Base-by-base conservation (phyloP, 1,140 invertebrate species). In the Zaprionus gabonicus region DNA sequence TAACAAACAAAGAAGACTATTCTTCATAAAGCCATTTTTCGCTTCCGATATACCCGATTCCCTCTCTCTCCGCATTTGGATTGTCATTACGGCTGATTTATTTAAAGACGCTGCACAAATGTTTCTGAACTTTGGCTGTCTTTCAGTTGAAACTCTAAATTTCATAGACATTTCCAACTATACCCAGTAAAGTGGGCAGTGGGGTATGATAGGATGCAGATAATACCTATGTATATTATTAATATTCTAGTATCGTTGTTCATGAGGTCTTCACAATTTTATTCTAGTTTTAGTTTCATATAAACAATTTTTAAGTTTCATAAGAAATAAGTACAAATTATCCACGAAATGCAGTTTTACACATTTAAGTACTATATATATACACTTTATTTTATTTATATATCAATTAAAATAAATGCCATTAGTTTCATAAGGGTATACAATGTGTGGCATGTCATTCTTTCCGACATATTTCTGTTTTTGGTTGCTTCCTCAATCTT, bases 71-170 rank as follows among this genome's bases (percentile, higher is more conserved):
- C n/a, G 53, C 17, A 44, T 31, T 7, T 25, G 46, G 62, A 28
- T 44, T 58, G 69, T 69, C 81, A 80, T 78, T 67, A 75, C 71
- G 74, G 57, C 78, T 87, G 84, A 87, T 87, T 87, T 87, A 87
- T 84, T 88, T 88, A 88, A 83, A 81, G 78, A 68, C 81, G 71
- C 78, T 78, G 73, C 80, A 74, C 65, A 87, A 81, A 88, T 88
- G 84, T 88, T 83, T 84, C 84, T 87, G 85, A 88, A 84, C 85
- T 77, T 84, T 80, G 84, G 56, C 63, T 65, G 69, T 65, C 79
- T 82, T 79, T 58, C 75, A 68, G 17, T 76, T 71, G 71, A 66
- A 46, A 46, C 41, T 86, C 53, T 86, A 36, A 17, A 31, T 64
- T 46, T 36, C 56, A 17, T 55, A 57, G 49, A 34, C 56, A 25